Evolutionary conservation across 2,113 vertebrate genomes (phyloP), one percentile per base, ranked within the genome.

Genomic region (Patagioenas fasciata): DNA sequence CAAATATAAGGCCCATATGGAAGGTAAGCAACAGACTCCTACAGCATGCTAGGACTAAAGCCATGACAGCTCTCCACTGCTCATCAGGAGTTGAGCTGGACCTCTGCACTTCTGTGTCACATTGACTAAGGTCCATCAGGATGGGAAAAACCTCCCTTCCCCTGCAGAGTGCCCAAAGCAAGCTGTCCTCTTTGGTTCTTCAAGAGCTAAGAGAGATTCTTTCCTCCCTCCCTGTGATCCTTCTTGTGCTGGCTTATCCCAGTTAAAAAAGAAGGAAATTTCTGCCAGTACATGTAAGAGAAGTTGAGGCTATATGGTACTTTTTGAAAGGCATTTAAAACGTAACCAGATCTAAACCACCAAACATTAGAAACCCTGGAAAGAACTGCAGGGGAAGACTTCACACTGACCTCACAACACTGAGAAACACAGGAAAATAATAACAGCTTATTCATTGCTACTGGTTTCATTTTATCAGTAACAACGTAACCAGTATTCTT

Each of bases 361-460:
- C 9, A 79, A 53, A n/a, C 8, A 34, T 51, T n/a, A 77, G 29
- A 85, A 80, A 85, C 13, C 12, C 38, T 40, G 36, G 61, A 65
- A 93, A 79, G 34, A 71, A 61, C 32, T 21, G 28, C 42, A 64
- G 34, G 28, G 48, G 36, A 78, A 50, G 36, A 17, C 61, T 78
- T 93, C 67, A 65, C 34, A 21, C 56, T 44, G 53, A 74, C 58
- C 71, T 78, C 38, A 38, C 26, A 81, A 53, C 32, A 53, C 19
- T 0, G 3, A 93, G 65, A 91, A 86, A 66, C 44, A 73, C 34
- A 57, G 47, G 61, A 78, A 88, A 94, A 83, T 18, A 90, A 9
- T 62, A 93, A 88, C 12, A 87, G 81, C 75, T 93, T 82, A 86
- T 72, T 86, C 66, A 73, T 38, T 74, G 67, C 71, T 86, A 96